Conservation (phyloP, 2,888 invertebrate species). For the Prosopocoilus inquinatus region DNA sequence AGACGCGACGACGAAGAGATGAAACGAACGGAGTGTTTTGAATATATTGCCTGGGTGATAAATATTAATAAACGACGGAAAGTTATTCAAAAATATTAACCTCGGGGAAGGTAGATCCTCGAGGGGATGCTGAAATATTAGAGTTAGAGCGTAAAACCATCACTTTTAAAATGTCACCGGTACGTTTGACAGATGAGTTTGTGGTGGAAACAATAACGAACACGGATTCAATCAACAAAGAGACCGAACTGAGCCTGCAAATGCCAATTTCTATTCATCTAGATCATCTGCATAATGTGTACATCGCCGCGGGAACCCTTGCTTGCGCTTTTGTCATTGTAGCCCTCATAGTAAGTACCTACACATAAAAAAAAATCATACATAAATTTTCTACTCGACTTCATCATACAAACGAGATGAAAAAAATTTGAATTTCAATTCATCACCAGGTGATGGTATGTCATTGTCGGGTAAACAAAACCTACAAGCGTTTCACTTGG, state of each 20-base stretch:
- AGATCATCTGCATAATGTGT: conserved; percentile 71
- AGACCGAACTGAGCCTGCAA: conserved; percentile 31
- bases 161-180: neutral
- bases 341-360: conserved; percentile 67
- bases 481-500: conserved; percentile 65
- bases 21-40: neutral
- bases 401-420: neutral
- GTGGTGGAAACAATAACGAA: conserved; percentile 62
- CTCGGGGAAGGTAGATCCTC: conserved; percentile 4
- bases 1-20: no score
- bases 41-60: conserved; percentile 1
- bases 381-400: no score
- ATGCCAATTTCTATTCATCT: conserved; percentile 56
- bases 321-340: conserved; percentile 74
- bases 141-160: neutral
- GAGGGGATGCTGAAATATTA: neutral
- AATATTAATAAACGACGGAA: conserved; percentile 9
- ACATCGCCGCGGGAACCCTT: conserved; percentile 75
- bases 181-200: conserved; percentile 61
- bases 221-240: conserved; percentile 29
- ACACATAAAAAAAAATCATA: neutral
- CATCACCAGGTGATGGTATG: conserved; percentile 66
- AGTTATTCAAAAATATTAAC: neutral
- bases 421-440: conserved; percentile 13
- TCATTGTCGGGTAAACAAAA: conserved; percentile 77